Conservation (phyloP, 2,113 vertebrate genomes). For the Phylloscopus trochilus region DNA sequence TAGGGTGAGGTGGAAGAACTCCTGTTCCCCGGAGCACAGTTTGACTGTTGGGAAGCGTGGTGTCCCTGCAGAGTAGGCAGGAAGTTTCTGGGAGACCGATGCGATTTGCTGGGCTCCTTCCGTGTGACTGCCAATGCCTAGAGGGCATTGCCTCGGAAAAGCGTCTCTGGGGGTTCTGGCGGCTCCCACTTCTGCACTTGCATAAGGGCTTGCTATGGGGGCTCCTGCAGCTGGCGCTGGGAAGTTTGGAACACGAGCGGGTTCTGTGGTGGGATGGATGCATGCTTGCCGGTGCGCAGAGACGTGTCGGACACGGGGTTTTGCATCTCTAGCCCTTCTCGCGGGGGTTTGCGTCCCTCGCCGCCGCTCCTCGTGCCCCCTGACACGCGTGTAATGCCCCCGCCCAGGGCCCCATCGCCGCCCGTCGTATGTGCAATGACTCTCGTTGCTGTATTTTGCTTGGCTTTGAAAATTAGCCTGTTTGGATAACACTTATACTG, state of each 20-base stretch:
- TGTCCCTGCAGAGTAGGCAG: neutral
- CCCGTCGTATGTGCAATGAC: neutral
- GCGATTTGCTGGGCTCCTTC: neutral
- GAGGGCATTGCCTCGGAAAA: neutral
- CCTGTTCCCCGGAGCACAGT: fast-evolving
- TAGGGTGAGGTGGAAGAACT: neutral
- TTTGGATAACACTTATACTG: slow-evolving; percentile 35
- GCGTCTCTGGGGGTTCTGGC: neutral
- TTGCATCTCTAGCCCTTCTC: fast-evolving
- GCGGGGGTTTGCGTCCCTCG: fast-evolving
- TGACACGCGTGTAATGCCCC: neutral
- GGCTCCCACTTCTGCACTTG: neutral
- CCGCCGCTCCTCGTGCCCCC: neutral
- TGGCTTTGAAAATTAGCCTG: slow-evolving; percentile 47
- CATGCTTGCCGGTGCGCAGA: fast-evolving
- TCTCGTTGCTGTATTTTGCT: neutral
- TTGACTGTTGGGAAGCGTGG: neutral
- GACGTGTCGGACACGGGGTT: fast-evolving
- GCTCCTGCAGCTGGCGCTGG: neutral
- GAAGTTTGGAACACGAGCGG: neutral
- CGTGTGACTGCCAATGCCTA: neutral
- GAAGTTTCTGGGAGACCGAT: neutral
- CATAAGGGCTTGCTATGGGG: fast-evolving
- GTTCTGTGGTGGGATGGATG: neutral
- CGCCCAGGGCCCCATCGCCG: neutral